Evolutionary conservation across 2,113 vertebrate species (phyloP).

Genomic region (Lepisosteus oculatus): DNA sequence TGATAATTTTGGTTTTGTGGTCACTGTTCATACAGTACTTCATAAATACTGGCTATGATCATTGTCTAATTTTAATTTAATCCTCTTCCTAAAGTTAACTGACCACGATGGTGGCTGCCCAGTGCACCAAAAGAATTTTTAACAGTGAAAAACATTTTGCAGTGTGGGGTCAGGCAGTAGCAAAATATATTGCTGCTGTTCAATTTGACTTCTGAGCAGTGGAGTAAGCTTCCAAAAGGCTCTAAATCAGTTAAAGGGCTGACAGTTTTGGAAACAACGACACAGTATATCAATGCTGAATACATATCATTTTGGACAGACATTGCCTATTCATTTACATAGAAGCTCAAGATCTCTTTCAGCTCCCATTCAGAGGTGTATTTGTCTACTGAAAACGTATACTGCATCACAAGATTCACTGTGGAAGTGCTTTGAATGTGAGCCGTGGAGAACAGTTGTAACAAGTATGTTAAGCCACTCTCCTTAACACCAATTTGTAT

Average conservation of each 20-base stretch:
- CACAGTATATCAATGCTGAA: neutral
- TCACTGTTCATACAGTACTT: no score
- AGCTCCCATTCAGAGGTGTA: neutral
- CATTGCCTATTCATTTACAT: neutral
- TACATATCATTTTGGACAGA: neutral
- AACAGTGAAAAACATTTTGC: no score
- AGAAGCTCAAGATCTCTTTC: neutral
- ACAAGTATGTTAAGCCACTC: slow-evolving; percentile 24
- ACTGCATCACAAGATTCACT: neutral
- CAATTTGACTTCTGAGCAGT: neutral
- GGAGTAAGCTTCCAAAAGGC: no score
- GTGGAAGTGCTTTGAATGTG: slow-evolving; percentile 2
- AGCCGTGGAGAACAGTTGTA: slow-evolving; percentile 22
- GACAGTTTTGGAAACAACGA: no score
- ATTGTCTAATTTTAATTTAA: no score
- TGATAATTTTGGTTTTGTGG: no score
- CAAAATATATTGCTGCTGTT: neutral
- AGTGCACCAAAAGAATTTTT: no score
- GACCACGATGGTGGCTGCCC: no score
- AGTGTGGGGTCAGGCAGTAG: no score
- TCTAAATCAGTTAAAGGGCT: no score
- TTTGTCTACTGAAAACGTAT: neutral
- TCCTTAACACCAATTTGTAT: slow-evolving; percentile 31
- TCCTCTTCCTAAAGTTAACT: no score
- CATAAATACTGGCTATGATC: no score